A percentile compares a stretch with the other conserved stretches of the same genome.
phyloP scores from a whole-genome alignment of 2,113 vertebrate species.

The Petaurus breviceps region DNA sequence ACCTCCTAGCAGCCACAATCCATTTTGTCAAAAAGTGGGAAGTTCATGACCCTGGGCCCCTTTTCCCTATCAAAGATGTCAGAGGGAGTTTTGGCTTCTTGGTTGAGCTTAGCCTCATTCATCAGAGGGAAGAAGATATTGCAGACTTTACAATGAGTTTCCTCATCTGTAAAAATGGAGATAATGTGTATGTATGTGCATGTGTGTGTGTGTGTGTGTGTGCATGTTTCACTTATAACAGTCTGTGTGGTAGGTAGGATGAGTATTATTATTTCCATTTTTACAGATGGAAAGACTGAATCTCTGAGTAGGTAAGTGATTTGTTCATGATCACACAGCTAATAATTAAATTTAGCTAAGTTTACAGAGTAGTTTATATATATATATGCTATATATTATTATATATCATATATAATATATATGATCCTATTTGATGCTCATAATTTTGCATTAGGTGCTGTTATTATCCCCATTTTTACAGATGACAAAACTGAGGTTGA shows the following conservation, averaged over 20 bases:
- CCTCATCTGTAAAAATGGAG: background rate
- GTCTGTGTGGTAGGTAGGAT: background rate
- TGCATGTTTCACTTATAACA: background rate
- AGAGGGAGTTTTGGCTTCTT: background rate
- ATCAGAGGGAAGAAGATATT: background rate
- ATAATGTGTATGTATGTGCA: background rate
- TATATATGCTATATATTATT: background rate
- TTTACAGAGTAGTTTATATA: background rate
- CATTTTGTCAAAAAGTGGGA: background rate
- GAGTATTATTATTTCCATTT: background rate
- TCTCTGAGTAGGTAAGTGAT: background rate
- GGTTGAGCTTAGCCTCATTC: background rate
- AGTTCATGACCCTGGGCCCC: background rate
- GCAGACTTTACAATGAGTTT: background rate
- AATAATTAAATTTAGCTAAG: background rate
- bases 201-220: background rate
- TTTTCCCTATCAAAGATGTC: background rate
- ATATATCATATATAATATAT: background rate
- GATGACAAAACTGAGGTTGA: background rate
- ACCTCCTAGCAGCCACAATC: background rate
- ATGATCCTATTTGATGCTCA: background rate
- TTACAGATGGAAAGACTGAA: background rate
- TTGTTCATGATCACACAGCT: background rate
- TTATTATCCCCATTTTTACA: background rate
- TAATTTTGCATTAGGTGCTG: background rate